Conservation (phyloP, 2,113 vertebrate species). For the Rhinopomastus cyanomelas region DNA sequence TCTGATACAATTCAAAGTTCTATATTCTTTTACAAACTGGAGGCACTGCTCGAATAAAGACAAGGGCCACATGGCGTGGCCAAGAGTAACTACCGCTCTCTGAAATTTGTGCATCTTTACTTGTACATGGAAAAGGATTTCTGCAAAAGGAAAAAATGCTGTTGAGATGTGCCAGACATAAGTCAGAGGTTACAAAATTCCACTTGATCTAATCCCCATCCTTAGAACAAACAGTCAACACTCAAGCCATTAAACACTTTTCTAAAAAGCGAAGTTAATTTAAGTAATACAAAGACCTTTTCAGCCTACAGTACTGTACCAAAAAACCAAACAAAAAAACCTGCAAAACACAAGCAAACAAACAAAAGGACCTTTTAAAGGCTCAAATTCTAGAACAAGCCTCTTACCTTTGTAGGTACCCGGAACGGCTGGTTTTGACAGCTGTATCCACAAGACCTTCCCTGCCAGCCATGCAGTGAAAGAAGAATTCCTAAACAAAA, state of each 20-base stretch:
- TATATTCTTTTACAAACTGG: not conserved
- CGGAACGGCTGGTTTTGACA: slow-evolving; percentile 96
- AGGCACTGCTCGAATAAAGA: not conserved
- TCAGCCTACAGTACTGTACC: not conserved
- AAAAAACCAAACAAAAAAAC: not conserved
- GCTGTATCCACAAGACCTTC: slow-evolving; percentile 97
- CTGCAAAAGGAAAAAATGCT: not conserved
- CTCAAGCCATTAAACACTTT: not conserved
- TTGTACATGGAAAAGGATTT: not conserved
- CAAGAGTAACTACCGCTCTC: not conserved
- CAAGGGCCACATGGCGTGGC: rapidly evolving
- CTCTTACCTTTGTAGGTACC: slow-evolving; percentile 92
- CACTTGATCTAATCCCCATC: not conserved
- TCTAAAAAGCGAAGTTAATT: not conserved
- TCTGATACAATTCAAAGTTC: not conserved
- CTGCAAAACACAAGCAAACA: not conserved
- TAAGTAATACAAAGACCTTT: not conserved
- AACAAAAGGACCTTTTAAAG: not conserved
- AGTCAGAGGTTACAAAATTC: not conserved
- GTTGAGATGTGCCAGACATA: not conserved
- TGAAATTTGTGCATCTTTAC: not conserved
- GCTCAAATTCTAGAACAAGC: not conserved
- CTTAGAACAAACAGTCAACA: not conserved
- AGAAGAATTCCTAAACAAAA: slow-evolving; percentile 92
- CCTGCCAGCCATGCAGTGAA: slow-evolving; percentile 98